Percentiles rank a stretch among this genome's conserved stretches.
Evolutionary conservation across 2,888 invertebrate species (phyloP).

Genomic region (Gymnocheta viridis): DNA sequence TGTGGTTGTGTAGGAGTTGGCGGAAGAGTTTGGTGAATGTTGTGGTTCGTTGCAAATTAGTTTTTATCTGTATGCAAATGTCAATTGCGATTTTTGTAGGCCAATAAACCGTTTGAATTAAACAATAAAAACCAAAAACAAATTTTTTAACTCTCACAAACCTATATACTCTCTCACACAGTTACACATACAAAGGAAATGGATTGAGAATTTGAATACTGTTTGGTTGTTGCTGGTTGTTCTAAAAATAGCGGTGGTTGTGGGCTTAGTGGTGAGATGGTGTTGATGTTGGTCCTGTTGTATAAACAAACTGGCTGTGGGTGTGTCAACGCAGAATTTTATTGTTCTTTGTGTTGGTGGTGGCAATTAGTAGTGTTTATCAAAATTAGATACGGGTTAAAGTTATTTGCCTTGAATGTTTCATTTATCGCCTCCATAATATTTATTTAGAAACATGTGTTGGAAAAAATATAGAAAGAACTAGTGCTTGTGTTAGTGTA

Average conservation of each 20-base stretch:
- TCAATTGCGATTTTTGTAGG: conserved; percentile 67
- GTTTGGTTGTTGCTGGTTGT: conserved; percentile 2
- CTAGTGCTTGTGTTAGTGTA: conserved; percentile 35
- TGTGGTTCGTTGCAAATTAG: conserved; percentile 20
- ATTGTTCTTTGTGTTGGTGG: neutral
- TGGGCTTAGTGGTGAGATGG: neutral
- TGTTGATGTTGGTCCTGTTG: neutral
- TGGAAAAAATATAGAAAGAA: conserved; percentile 22
- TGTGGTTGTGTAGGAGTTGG: neutral
- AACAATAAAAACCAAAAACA: conserved; percentile 62
- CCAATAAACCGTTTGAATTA: conserved; percentile 68
- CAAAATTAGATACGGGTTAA: conserved; percentile 65
- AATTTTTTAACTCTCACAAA: neutral
- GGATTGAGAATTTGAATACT: conserved; percentile 47
- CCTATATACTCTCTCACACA: no score
- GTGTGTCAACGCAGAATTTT: neutral
- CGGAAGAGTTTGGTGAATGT: no score
- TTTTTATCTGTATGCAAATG: conserved; percentile 40
- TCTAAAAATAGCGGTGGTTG: neutral
- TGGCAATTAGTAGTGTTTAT: conserved; percentile 58
- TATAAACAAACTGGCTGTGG: neutral
- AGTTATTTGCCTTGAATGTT: conserved; percentile 39
- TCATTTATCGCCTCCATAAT: neutral
- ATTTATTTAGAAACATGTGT: conserved; percentile 32
- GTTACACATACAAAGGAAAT: neutral